Evolutionary conservation across 2,113 vertebrate genomes (phyloP).

Genomic region (Grantiella picta): DNA sequence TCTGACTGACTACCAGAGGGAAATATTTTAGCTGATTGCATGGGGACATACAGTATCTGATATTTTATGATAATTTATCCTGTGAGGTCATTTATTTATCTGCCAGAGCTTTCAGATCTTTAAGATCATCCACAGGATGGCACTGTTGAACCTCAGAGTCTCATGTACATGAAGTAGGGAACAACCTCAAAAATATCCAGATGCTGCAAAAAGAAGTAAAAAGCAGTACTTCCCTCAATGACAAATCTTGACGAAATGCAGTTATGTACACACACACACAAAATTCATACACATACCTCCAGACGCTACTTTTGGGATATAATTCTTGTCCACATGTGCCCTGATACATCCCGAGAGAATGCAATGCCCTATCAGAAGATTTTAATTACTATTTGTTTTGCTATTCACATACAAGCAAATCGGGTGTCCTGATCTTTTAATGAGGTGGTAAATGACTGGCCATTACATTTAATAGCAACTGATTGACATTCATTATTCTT

Average conservation of each 20-base stretch:
- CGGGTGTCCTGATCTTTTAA: background rate
- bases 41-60: background rate
- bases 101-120: background rate
- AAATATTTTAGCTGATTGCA: background rate
- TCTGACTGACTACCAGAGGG: constrained; percentile 38
- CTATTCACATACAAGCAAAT: background rate
- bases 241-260: background rate
- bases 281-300: background rate
- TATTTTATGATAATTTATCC: background rate
- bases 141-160: constrained; percentile 61
- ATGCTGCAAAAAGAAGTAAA: background rate
- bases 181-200: background rate
- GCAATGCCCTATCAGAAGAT: background rate
- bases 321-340: accelerated
- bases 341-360: accelerated
- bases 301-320: background rate
- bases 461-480: constrained; percentile 21
- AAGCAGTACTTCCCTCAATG: background rate
- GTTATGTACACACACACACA: background rate
- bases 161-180: background rate
- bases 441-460: constrained; percentile 21
- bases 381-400: constrained; percentile 19
- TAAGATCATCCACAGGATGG: constrained; percentile 68
- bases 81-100: background rate
- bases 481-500: constrained; percentile 23